Conservation (phyloP, 2,797 vertebrate species). For the Thunnus albacares region DNA sequence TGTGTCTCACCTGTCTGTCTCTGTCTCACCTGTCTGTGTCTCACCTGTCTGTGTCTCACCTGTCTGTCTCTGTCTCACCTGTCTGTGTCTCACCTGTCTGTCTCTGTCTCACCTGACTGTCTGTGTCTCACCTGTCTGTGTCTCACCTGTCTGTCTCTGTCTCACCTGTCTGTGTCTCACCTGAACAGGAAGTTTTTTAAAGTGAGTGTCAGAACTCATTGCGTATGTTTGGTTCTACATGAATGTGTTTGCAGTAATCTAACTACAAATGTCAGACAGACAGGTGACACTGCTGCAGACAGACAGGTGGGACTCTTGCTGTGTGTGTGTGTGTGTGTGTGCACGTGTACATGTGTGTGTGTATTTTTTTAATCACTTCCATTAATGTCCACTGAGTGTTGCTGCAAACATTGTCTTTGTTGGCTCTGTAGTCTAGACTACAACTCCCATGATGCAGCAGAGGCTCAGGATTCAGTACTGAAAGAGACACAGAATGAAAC, state of each 20-base stretch:
- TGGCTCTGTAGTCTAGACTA: constrained; percentile 29
- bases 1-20: no score
- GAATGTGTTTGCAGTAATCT: no score
- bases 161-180: background rate
- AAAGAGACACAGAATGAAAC: constrained; percentile 25
- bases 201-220: no score
- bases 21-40: background rate
- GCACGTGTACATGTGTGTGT: background rate
- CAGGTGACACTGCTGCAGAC: no score
- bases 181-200: no score
- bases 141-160: background rate
- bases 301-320: no score
- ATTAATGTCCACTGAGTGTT: background rate
- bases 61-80: background rate
- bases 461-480: constrained; percentile 64
- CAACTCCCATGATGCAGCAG: constrained; percentile 53
- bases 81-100: no score
- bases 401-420: constrained; percentile 10
- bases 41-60: background rate
- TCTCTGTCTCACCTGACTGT: no score
- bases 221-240: no score
- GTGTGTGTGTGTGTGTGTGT: constrained; percentile 7
- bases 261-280: no score
- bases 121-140: background rate
- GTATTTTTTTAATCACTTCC: constrained; percentile 17